A percentile compares a stretch with the other conserved stretches of the same genome.
Conservation (phyloP, 2,113 vertebrate genomes). For the Chamaetylas fuelleborni region DNA sequence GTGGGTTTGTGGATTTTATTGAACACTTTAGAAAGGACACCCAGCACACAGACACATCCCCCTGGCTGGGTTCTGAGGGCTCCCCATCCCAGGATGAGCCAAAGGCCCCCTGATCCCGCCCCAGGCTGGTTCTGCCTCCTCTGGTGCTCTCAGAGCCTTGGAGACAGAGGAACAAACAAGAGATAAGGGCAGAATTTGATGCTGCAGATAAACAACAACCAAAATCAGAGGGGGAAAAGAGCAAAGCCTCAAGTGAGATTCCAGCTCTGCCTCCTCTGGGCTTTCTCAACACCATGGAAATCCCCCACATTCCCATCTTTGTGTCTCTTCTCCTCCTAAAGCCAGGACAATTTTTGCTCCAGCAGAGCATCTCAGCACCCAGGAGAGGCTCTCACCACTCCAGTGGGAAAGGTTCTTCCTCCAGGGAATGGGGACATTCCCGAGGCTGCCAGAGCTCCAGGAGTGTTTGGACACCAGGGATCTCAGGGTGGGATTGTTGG, state of each 20-base stretch:
- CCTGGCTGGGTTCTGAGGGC: accelerated
- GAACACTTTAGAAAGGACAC: not conserved
- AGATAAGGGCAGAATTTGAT: not conserved
- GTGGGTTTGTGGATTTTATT: not conserved
- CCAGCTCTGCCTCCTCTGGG: not conserved
- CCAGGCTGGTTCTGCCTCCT: not conserved
- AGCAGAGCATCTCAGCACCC: not conserved
- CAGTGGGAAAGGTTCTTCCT: not conserved
- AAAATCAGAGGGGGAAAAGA: not conserved
- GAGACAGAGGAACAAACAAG: not conserved
- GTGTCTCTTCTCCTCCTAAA: not conserved
- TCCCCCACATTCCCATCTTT: not conserved
- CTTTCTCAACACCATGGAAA: not conserved
- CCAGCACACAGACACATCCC: not conserved
- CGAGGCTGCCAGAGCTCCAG: not conserved
- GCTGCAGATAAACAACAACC: not conserved
- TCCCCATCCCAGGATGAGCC: not conserved
- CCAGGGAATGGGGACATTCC: not conserved
- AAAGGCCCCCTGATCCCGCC: not conserved
- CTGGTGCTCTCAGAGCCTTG: not conserved
- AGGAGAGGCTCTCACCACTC: not conserved
- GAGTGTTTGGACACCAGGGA: not conserved
- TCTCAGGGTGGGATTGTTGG: not conserved
- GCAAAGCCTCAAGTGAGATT: not conserved
- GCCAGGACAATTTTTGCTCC: not conserved